Base-by-base conservation (phyloP, 2,888 invertebrate genomes). In the Acronicta psi region DNA sequence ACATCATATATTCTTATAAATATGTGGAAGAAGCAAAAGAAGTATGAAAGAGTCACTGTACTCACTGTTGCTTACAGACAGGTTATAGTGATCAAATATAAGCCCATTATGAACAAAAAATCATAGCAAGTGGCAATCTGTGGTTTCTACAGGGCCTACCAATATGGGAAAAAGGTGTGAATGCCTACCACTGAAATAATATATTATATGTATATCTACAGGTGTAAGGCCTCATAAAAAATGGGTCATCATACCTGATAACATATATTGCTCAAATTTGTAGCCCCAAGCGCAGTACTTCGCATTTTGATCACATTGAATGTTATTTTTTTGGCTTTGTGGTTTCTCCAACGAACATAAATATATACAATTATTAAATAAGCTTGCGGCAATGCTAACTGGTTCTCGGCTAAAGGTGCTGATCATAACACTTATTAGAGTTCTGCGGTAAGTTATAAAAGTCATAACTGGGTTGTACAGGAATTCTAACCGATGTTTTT, bases 361-460 rank as follows among this genome's bases (percentile, higher is more conserved):
- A 52, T 84, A 84, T 54, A 84, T 80, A 9, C 75, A 72, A n/a
- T 78, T 79, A n/a, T 80, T 77, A 34, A 73, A 78, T 38, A 80
- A 56, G 44, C 76, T 73, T 23, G 79, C 82, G 42, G 66, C 69
- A 47, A 82, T 71, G 47, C 52, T 44, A 11, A 77, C 16, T 37
- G 74, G 73, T 23, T 79, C 68, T 20, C 47, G 52, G 14, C 34
- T 55, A 47, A 73, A 80, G n/a, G 74, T 69, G 38, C 59, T 70
- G 47, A 77, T 80, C 80, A 85, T 82, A 16, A 82, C 64, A 52
- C 73, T 75, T 14, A 85, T 84, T 29, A 84, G 60, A n/a, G 75
- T 79, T 71, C 82, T 78, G 56, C 84, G 77, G 41, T 84, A 84
- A 2, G 75, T 69, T 38, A 84, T 66, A 51, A 84, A 77, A 13